Percentiles rank a stretch among this genome's conserved stretches.
Conservation (phyloP, 1,140 invertebrate genomes). For the Protaetia brevitarsis region DNA sequence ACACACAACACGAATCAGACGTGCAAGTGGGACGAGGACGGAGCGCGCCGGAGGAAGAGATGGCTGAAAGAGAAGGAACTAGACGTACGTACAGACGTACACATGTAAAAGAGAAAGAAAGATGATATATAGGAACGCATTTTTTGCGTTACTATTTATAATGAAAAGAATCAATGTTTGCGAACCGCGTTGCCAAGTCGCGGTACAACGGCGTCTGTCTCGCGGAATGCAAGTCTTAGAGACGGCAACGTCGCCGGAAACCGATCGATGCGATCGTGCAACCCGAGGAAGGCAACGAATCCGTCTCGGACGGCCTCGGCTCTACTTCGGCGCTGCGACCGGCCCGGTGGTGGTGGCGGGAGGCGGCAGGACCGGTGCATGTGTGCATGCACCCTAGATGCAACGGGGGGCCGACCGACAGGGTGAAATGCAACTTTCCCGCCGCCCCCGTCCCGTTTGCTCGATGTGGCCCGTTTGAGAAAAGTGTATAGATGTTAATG, state of each 20-base stretch:
- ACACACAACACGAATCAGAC: background rate
- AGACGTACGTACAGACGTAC: background rate
- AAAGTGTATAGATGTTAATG: constrained; percentile 18
- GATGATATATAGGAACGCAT: constrained; percentile 48
- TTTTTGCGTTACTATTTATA: constrained; percentile 48
- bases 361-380: background rate
- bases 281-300: constrained; percentile 34
- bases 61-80: background rate
- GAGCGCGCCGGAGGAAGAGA: background rate
- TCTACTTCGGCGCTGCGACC: constrained; percentile 29
- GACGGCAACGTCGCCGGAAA: constrained; percentile 22
- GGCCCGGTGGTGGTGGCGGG: background rate
- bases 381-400: constrained; percentile 14
- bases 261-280: constrained; percentile 27
- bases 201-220: constrained; percentile 15
- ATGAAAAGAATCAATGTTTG: constrained; percentile 49
- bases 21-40: background rate
- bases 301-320: constrained; percentile 36
- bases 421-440: constrained; percentile 4
- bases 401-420: background rate
- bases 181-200: constrained; percentile 38
- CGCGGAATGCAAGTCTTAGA: constrained; percentile 26
- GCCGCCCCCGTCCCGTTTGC: background rate
- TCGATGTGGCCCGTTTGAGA: constrained; percentile 14
- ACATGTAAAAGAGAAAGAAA: constrained; percentile 27